Percentiles rank a stretch among this genome's conserved stretches.
Conservation (phyloP, 2,797 vertebrate genomes). For the Mus caroli region DNA sequence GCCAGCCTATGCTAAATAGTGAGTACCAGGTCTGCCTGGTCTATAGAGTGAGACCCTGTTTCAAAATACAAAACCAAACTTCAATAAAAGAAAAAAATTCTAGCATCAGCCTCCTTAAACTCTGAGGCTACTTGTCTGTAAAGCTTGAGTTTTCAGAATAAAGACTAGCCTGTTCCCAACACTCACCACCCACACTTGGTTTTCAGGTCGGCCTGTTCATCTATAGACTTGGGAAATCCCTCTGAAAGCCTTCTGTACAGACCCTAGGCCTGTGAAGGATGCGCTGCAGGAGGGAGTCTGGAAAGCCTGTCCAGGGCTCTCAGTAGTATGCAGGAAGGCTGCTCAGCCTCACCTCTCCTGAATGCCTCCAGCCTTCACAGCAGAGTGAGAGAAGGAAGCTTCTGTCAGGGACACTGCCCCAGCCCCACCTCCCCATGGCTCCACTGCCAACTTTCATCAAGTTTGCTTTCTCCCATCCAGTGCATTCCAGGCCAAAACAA, state of each 20-base stretch:
- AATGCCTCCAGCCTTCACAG: not conserved
- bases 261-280: not conserved
- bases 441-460: not conserved
- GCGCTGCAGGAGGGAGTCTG: too few species aligned
- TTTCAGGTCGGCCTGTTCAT: not conserved
- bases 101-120: not conserved
- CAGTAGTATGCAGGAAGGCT: not conserved
- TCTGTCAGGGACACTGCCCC: not conserved
- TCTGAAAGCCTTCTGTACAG: not conserved
- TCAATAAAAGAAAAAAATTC: not conserved
- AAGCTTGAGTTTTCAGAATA: constrained; percentile 4
- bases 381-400: not conserved
- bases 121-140: not conserved
- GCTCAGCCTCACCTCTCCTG: too few species aligned
- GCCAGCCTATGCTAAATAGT: not conserved
- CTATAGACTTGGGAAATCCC: not conserved
- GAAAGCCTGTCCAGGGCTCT: not conserved
- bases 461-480: constrained; percentile 10
- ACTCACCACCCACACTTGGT: not conserved
- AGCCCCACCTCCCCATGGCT: not conserved
- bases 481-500: constrained; percentile 29
- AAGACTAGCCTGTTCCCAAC: not conserved
- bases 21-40: not conserved
- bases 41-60: not conserved
- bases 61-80: not conserved